Conservation (phyloP, 2,113 vertebrate genomes). For the Cynoglossus semilaevis region DNA sequence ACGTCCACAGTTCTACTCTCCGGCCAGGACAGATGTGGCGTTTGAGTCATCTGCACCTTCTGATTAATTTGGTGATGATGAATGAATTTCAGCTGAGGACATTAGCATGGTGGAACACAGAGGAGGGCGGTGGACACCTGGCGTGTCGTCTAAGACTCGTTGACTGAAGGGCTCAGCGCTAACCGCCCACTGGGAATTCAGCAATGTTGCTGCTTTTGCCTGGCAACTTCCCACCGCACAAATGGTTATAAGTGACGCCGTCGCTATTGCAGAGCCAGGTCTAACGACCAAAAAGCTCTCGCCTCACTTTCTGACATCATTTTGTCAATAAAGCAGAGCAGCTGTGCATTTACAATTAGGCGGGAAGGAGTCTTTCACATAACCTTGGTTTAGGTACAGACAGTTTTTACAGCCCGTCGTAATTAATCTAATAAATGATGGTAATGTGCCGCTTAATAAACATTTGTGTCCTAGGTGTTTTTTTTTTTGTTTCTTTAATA, state of each 20-base stretch:
- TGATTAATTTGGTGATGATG: constrained; percentile 82
- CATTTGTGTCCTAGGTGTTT: too few relatives aligned
- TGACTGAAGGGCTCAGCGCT: constrained; percentile 73
- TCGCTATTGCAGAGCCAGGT: constrained; percentile 36
- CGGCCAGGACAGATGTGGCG: constrained; percentile 60
- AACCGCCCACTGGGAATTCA: constrained; percentile 69
- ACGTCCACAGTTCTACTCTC: constrained; percentile 64
- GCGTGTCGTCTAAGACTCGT: constrained; percentile 63
- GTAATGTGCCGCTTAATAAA: too few relatives aligned
- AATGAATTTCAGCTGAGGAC: constrained; percentile 76
- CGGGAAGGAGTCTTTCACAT: constrained; percentile 21
- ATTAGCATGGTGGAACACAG: constrained; percentile 62
- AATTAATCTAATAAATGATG: neutral
- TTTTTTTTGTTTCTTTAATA: neutral
- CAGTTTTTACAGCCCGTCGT: neutral
- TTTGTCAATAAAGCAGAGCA: constrained; percentile 56
- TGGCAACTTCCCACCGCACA: constrained; percentile 67
- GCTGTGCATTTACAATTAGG: constrained; percentile 50
- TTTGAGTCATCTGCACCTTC: constrained; percentile 58
- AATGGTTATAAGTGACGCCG: constrained; percentile 52
- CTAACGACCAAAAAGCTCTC: constrained; percentile 33
- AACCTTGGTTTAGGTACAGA: constrained; percentile 6
- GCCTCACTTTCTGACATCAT: constrained; percentile 39
- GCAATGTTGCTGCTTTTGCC: constrained; percentile 66
- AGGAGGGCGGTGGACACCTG: constrained; percentile 74